Base-by-base conservation (phyloP, 2,797 vertebrate genomes). In the Tympanoctomys barrerae region DNA sequence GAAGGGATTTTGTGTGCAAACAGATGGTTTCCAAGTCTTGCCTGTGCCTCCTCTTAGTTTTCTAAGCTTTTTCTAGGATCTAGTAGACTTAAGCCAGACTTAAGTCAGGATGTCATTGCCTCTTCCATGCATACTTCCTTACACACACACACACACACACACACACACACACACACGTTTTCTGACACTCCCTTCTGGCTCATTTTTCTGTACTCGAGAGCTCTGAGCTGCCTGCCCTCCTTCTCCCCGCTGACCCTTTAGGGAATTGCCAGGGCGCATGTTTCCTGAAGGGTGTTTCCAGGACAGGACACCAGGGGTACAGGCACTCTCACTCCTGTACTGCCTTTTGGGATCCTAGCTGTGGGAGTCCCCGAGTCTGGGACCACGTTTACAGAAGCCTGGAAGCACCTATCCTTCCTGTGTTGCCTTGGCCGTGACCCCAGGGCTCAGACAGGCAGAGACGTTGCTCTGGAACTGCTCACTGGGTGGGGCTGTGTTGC, bases 1-100 rank as follows among this genome's bases (percentile, higher is more conserved):
- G 0, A 0, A 14, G 54, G 39, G 16, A 4, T 5, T 14, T 33
- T 36, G 2, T 21, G 13, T 12, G 28, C 1, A 0, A 3, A 4
- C 2, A 16, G n/a, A 24, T 12, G 1, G 89, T 85, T 42, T 49
- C 12, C 4, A 0, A n/a, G 39, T 19, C n/a, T 36, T 18, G 8
- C 1, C 59, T 3, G 0, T 26, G 3, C 33, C 9, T 0, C 18
- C 14, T n/a, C 19, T 7, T 9, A 31, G 0, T 36, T 13, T 39
- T 11, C 39, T 0, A 0, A 3, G 57, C 2, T 4, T 4, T 49
- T 13, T 28, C 42, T 16, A 18, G 39, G n/a, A 11, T 28, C 61
- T 4, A 0, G 36, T 1, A 49, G n/a, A n/a, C n/a, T n/a, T n/a
- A n/a, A n/a, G 61, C 42, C 87, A 57, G 89, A n/a, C 10, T 11